These are phyloP conservation scores for Myxocyprinus asiaticus DNA, from an alignment of 2,113 vertebrate genomes.

Conservation along the genomic window DNA sequence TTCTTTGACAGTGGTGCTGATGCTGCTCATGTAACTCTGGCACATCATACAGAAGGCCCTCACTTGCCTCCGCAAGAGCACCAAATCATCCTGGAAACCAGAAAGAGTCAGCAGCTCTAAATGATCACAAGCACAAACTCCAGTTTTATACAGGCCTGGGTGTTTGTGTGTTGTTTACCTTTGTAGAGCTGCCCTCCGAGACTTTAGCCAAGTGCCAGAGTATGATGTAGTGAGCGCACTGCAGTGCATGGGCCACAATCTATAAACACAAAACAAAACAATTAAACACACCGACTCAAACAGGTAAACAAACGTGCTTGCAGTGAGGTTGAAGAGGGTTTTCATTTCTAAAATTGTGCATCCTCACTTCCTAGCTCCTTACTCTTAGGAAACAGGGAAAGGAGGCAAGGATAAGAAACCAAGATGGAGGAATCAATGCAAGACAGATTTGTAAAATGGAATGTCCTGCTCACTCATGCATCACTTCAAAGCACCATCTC, in stretches of 20 bases:
- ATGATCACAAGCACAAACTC: not conserved
- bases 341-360: too few relatives aligned
- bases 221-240: conserved; percentile 98
- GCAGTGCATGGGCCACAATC: conserved; percentile 98
- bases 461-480: too few relatives aligned
- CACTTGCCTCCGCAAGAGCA: conserved; percentile 95
- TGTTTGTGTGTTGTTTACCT: conserved; percentile 75
- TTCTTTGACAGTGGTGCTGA: conserved; percentile 98
- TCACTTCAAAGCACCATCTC: too few relatives aligned
- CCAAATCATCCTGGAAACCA: conserved; percentile 83
- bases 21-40: conserved; percentile 96
- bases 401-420: too few relatives aligned
- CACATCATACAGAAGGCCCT: conserved; percentile 98
- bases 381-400: too few relatives aligned
- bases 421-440: too few relatives aligned
- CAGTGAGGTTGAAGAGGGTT: not conserved
- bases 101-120: conserved; percentile 37
- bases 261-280: conserved; percentile 65
- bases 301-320: not conserved
- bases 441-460: too few relatives aligned
- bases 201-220: conserved; percentile 96
- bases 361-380: too few relatives aligned
- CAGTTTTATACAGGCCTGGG: not conserved
- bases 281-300: not conserved
- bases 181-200: conserved; percentile 91